A percentile compares a stretch with the other conserved stretches of the same genome.
Evolutionary conservation across 1,140 invertebrate genomes (phyloP).

Genomic region (Physella acuta): DNA sequence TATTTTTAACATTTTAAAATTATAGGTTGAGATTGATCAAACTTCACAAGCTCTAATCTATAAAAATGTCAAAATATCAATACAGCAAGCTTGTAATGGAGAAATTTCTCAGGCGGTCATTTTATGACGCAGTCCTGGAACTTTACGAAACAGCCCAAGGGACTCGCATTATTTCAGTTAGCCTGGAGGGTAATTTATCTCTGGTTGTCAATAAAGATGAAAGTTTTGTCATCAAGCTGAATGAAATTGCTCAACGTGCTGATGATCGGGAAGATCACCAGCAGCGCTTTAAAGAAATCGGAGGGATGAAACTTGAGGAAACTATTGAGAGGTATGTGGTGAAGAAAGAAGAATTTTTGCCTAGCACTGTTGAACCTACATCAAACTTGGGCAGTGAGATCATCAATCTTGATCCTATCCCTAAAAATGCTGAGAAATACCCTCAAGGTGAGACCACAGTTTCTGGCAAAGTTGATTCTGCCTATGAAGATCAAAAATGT

Average conservation of each 20-base stretch:
- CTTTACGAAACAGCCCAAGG: constrained; percentile 31
- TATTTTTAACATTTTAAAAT: no score
- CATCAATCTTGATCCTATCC: constrained; percentile 14
- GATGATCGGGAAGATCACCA: constrained; percentile 27
- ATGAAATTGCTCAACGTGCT: constrained; percentile 34
- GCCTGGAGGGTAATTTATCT: constrained; percentile 31
- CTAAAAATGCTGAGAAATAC: constrained; percentile 15
- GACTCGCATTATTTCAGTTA: constrained; percentile 29
- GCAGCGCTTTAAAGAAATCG: constrained; percentile 6
- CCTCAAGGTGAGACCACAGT: not conserved
- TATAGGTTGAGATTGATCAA: not conserved
- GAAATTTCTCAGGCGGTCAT: constrained; percentile 30
- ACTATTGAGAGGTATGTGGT: constrained; percentile 8
- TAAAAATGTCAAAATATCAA: constrained; percentile 21
- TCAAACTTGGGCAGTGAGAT: constrained; percentile 8
- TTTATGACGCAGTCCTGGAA: constrained; percentile 34
- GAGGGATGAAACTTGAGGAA: constrained; percentile 11
- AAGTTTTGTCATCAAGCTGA: constrained; percentile 31
- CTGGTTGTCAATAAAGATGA: constrained; percentile 33
- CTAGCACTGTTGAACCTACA: not conserved
- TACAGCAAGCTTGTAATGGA: constrained; percentile 32
- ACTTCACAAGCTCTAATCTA: not conserved
- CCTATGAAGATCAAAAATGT: constrained; percentile 11
- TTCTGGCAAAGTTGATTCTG: not conserved
- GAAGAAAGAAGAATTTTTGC: constrained; percentile 22